A percentile compares a stretch with the other conserved stretches of the same genome.
phyloP scores from a whole-genome alignment of 2,113 vertebrate genomes.

The Microtus richardsoni region DNA sequence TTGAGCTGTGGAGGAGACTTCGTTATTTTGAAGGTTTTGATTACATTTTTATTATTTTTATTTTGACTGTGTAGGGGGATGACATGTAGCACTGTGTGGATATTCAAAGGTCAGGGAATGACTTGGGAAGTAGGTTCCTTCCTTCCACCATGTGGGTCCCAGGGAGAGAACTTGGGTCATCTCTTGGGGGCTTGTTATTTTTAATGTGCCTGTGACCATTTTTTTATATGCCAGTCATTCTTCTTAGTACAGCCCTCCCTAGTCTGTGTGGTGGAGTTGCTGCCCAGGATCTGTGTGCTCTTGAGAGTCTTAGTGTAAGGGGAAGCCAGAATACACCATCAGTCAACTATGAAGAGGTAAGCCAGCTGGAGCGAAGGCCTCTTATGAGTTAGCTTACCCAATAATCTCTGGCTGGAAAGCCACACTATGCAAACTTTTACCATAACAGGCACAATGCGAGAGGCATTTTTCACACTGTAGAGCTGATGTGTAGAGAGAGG shows the following conservation, averaged over 20 bases:
- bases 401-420: background rate
- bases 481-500: background rate
- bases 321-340: background rate
- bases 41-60: background rate
- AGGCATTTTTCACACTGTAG: background rate
- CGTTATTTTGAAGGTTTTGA: background rate
- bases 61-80: background rate
- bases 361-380: background rate
- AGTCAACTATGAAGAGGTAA: background rate
- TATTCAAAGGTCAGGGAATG: background rate
- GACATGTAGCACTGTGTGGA: too few relatives aligned
- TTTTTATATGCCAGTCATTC: background rate
- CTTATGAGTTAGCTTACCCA: background rate
- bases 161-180: background rate
- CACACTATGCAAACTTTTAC: background rate
- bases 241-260: background rate
- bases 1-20: background rate
- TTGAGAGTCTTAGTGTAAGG: background rate
- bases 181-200: background rate
- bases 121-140: too few relatives aligned
- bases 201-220: background rate
- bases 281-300: background rate
- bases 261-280: background rate
- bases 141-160: background rate
- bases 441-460: background rate